Evolutionary conservation across 1,140 invertebrate species (phyloP), one percentile per base, ranked within the genome.

Genomic region (Drosophila varians): DNA sequence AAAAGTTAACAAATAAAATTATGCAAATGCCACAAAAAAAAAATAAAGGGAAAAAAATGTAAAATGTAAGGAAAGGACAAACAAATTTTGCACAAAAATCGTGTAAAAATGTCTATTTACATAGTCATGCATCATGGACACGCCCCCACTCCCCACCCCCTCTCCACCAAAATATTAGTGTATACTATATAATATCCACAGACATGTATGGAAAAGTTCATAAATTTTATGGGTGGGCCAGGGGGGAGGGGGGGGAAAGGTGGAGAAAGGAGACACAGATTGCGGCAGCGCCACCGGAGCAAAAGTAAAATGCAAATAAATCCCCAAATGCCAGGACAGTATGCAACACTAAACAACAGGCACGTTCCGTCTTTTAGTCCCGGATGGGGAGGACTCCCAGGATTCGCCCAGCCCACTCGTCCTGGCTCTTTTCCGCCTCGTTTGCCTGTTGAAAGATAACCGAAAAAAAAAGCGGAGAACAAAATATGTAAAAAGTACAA

Each of bases 221-320:
- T 84, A 84, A 86, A 84, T 84, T 86, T 86, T 51, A 46, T n/a
- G n/a, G n/a, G n/a, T n/a, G 16, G 21, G 26, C 9, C 53, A 65
- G 53, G 38, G 12, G 5, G 19, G 19, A 14, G 47, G 12, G 4
- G 6, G 4, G 42, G 8, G 18, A 34, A 16, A 23, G 19, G 18
- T 8, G 26, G 12, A 36, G n/a, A 25, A 34, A 21, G 21, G 57
- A 60, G 77, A 57, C 80, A 86, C 76, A 84, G 80, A 84, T 84
- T 84, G 80, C 72, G 76, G 80, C 80, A 84, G 78, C 61, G 51
- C 25, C 43, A 28, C 12, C 25, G 14, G 25, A 28, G 62, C 56
- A 60, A 80, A 86, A 84, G 62, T 70, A 84, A 83, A 84, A 84
- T 84, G 80, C 80, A 86, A 84, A 84, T 84, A 84, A 84, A 84